Conservation (phyloP, 2,797 vertebrate genomes). For the Intellagama lesueurii region DNA sequence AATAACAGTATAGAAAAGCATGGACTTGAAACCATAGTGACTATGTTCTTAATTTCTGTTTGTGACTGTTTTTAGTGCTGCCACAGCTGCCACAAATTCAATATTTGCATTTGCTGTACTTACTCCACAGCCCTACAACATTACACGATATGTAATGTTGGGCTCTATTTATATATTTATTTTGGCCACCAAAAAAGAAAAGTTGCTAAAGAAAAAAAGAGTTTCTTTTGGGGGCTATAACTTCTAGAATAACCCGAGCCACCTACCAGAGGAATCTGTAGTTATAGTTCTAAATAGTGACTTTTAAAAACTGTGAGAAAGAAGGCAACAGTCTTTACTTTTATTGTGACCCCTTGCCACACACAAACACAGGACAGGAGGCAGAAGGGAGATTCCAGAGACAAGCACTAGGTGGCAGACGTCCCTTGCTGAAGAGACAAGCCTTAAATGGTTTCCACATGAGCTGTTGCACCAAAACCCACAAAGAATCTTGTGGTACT, state of each 20-base stretch:
- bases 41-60: neutral
- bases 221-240: too few species aligned
- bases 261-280: neutral
- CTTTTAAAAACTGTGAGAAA: too few species aligned
- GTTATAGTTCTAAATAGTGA: too few species aligned
- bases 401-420: slow-evolving; percentile 74
- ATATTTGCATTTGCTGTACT: accelerated
- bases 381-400: neutral
- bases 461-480: neutral
- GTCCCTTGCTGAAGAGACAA: slow-evolving; percentile 32
- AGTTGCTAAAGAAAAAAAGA: too few species aligned
- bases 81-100: accelerated
- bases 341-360: too few species aligned
- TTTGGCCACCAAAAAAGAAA: too few species aligned
- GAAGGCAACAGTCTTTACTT: too few species aligned
- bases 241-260: too few species aligned
- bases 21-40: neutral
- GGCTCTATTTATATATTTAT: too few species aligned
- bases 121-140: accelerated
- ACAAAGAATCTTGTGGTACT: neutral
- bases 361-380: too few species aligned
- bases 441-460: too few species aligned
- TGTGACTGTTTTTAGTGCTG: neutral
- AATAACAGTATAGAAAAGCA: neutral
- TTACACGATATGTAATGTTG: too few species aligned